Percentiles rank a stretch among this genome's conserved stretches.
Evolutionary conservation across 2,888 invertebrate genomes (phyloP).

Genomic region (Drosophila lutescens): DNA sequence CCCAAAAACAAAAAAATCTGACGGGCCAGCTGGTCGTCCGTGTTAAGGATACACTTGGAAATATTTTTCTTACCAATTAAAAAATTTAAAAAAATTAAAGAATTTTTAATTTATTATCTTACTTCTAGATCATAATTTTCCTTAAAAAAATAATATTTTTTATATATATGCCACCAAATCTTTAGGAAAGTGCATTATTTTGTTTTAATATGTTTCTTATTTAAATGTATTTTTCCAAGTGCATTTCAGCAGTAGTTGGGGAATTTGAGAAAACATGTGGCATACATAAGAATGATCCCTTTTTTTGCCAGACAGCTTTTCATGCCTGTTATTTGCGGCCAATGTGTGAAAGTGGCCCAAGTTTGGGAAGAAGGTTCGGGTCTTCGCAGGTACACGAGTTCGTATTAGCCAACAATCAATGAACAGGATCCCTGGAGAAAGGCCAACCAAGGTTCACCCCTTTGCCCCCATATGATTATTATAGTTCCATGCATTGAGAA

Average conservation of each 20-base stretch:
- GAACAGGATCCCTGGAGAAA: conserved; percentile 8
- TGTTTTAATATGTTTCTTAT: too few species aligned
- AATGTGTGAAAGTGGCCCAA: conserved; percentile 41
- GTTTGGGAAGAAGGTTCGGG: neutral
- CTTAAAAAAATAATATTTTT: too few species aligned
- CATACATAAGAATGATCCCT: conserved; percentile 48
- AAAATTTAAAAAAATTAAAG: too few species aligned
- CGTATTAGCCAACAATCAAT: conserved; percentile 40
- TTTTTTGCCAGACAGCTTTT: conserved; percentile 20
- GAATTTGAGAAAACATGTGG: conserved; percentile 22
- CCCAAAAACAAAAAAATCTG: conserved; percentile 17
- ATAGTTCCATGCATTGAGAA: conserved; percentile 68
- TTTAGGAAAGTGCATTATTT: too few species aligned
- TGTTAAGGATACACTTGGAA: conserved; percentile 11
- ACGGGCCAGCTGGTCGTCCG: conserved; percentile 14
- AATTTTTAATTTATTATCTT: too few species aligned
- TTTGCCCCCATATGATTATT: conserved; percentile 53
- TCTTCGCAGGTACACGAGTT: conserved; percentile 20
- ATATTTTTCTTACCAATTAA: neutral
- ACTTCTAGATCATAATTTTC: too few species aligned
- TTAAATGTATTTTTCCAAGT: conserved; percentile 2
- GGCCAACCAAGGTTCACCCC: neutral
- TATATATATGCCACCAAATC: too few species aligned
- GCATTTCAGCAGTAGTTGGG: conserved; percentile 5
- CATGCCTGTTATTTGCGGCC: conserved; percentile 17